A percentile compares a stretch with the other conserved stretches of the same genome.
Evolutionary conservation across 1,140 invertebrate genomes (phyloP).

Genomic region (Lepidurus packardi): DNA sequence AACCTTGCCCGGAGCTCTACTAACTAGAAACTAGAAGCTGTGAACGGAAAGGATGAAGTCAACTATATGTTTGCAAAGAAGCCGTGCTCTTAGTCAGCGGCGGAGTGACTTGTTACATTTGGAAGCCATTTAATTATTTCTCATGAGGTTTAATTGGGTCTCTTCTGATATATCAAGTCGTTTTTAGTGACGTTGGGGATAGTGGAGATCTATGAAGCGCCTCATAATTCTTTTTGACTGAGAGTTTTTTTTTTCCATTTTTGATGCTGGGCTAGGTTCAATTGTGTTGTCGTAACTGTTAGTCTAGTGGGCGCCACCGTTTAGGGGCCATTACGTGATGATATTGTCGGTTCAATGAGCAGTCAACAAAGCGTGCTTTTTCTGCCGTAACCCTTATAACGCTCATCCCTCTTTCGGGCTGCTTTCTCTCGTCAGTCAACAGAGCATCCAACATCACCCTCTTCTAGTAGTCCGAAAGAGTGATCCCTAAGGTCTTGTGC

Average conservation of each 20-base stretch:
- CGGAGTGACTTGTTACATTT: no score
- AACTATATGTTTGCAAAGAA: no score
- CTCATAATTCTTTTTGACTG: not conserved
- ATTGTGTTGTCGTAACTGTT: constrained; percentile 22
- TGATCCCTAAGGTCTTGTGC: constrained; percentile 6
- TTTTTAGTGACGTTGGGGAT: not conserved
- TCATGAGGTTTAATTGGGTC: constrained; percentile 10
- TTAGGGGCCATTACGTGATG: constrained; percentile 21
- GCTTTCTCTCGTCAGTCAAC: not conserved
- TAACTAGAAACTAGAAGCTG: not conserved
- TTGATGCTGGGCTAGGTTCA: not conserved
- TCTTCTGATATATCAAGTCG: not conserved
- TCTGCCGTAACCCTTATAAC: constrained; percentile 17
- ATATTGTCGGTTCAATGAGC: constrained; percentile 21
- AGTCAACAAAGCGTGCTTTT: constrained; percentile 21
- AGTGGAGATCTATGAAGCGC: not conserved
- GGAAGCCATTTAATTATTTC: not conserved
- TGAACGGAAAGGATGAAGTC: not conserved
- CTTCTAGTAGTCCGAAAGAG: not conserved
- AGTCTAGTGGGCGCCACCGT: constrained; percentile 17
- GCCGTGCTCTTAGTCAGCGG: no score
- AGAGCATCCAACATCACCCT: constrained; percentile 18
- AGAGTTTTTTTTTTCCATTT: not conserved
- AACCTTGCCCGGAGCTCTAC: no score
- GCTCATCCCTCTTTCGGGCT: not conserved